These are phyloP conservation scores for Lucifuga dentata DNA, from an alignment of 2,113 vertebrate genomes.

Conservation along the genomic window DNA sequence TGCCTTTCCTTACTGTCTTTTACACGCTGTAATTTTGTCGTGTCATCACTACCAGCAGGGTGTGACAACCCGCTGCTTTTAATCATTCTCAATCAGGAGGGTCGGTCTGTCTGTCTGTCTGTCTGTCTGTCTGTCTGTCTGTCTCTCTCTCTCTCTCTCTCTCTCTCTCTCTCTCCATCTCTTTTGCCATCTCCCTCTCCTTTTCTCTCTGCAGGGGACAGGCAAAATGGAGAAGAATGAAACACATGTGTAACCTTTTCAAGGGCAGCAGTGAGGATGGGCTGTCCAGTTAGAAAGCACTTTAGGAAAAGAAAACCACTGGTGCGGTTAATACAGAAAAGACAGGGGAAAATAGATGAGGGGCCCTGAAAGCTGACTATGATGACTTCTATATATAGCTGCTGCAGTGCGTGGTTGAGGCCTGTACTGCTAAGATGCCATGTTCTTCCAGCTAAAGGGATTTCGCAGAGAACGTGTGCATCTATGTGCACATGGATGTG, in stretches of 20 bases:
- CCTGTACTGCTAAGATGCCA: slow-evolving; percentile 69
- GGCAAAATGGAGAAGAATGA: slow-evolving; percentile 78
- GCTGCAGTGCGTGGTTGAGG: slow-evolving; percentile 60
- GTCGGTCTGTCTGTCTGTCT: slow-evolving; percentile 45
- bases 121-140: slow-evolving; percentile 45
- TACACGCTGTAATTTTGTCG: slow-evolving; percentile 70
- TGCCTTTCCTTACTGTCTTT: slow-evolving; percentile 53
- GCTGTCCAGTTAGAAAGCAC: slow-evolving; percentile 76
- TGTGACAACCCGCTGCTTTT: slow-evolving; percentile 77
- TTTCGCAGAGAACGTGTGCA: slow-evolving; percentile 63
- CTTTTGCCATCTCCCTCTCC: background rate
- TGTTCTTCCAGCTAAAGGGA: slow-evolving; percentile 80
- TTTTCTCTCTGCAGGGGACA: slow-evolving; percentile 39
- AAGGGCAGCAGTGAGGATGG: slow-evolving; percentile 74
- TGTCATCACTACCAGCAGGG: slow-evolving; percentile 74
- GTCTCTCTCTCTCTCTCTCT: background rate
- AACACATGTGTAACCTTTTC: slow-evolving; percentile 78
- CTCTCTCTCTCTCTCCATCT: background rate
- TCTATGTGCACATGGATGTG: slow-evolving; percentile 21
- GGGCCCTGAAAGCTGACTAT: slow-evolving; percentile 75
- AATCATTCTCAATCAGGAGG: slow-evolving; percentile 80
- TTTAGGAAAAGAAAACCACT: slow-evolving; percentile 83
- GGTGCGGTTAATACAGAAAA: slow-evolving; percentile 82
- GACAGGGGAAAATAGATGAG: slow-evolving; percentile 72
- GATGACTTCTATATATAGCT: slow-evolving; percentile 83